A percentile compares a stretch with the other conserved stretches of the same genome.
phyloP scores from a whole-genome alignment of 2,113 vertebrate species.

The Brienomyrus brachyistius region DNA sequence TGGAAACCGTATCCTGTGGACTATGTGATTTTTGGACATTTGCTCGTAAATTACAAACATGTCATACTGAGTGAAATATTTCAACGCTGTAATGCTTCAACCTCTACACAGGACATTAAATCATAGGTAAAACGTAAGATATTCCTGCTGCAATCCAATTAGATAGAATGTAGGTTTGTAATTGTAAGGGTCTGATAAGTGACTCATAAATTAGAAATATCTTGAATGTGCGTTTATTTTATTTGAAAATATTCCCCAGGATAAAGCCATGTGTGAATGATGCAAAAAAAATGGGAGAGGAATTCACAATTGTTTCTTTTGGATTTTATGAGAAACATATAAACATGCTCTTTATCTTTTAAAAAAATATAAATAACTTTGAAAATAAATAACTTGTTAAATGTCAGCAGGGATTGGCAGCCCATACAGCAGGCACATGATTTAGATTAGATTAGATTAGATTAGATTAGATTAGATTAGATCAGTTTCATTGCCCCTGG shows the following conservation, averaged over 20 bases:
- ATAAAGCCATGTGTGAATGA: background rate
- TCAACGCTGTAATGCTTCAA: background rate
- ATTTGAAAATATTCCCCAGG: background rate
- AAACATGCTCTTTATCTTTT: background rate
- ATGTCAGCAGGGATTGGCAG: background rate
- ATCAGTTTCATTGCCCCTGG: background rate
- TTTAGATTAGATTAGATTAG: background rate
- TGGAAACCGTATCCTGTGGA: background rate
- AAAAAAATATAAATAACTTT: background rate
- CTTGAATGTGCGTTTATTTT: background rate
- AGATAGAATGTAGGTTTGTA: background rate
- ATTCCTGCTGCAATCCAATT: background rate
- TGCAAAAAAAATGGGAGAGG: background rate
- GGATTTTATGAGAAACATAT: background rate
- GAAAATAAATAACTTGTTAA: no score
- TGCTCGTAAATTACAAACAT: background rate
- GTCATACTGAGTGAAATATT: background rate
- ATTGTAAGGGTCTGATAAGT: background rate
- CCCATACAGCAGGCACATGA: background rate
- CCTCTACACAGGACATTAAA: background rate
- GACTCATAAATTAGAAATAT: background rate
- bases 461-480: background rate
- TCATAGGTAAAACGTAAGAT: background rate
- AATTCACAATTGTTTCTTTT: background rate
- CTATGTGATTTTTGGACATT: background rate